phyloP scores from a whole-genome alignment of 2,888 invertebrate species.

The Luperina nickerlii region DNA sequence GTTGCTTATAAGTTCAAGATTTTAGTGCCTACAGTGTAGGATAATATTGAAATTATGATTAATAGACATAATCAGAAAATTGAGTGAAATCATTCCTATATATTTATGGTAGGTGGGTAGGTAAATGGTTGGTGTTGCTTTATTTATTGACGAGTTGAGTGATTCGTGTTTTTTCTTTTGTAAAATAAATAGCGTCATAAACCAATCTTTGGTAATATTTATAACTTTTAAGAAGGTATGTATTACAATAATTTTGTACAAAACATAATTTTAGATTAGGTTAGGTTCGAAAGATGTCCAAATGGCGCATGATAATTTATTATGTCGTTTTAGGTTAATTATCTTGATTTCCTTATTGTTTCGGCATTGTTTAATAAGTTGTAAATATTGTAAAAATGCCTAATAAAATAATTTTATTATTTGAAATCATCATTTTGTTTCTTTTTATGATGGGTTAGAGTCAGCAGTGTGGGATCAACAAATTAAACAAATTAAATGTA shows the following conservation, averaged over 20 bases:
- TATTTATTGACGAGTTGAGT: neutral
- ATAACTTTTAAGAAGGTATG: neutral
- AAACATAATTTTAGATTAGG: neutral
- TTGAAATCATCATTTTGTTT: conserved; percentile 38
- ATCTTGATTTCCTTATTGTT: conserved; percentile 3
- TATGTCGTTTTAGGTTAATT: conserved; percentile 11
- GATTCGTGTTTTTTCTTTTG: neutral
- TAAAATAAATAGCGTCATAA: neutral
- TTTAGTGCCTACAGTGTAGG: conserved; percentile 39
- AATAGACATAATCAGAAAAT: conserved; percentile 27
- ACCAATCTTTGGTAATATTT: neutral
- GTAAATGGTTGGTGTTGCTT: conserved; percentile 20
- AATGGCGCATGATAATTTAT: conserved; percentile 22
- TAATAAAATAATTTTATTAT: conserved; percentile 51
- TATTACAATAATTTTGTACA: conserved; percentile 7
- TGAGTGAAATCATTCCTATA: conserved; percentile 53
- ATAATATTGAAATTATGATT: conserved; percentile 28
- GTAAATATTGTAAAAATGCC: conserved; percentile 60
- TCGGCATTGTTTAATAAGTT: conserved; percentile 40
- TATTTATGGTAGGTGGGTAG: conserved; percentile 15
- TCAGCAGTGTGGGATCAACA: conserved; percentile 12
- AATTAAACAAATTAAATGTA: conserved; percentile 54
- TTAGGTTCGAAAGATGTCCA: neutral
- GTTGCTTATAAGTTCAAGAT: conserved; percentile 23
- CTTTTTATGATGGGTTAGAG: neutral